Base-by-base conservation (phyloP, 2,797 vertebrate species). In the Cephalopachus bancanus region DNA sequence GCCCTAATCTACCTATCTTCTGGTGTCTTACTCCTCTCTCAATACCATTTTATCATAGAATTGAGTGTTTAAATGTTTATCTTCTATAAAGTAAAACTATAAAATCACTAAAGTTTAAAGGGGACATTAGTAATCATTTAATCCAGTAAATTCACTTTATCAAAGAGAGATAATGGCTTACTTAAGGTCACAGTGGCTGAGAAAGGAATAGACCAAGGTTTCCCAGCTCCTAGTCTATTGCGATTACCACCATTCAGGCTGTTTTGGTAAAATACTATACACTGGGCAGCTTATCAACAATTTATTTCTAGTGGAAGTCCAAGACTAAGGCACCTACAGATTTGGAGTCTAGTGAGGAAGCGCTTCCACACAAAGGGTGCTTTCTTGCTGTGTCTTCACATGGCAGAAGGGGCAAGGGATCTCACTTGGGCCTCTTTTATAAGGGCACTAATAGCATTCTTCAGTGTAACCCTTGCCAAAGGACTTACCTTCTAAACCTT, bases 51-150 rank as follows among this genome's bases (percentile, higher is more conserved):
- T 44, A 44, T 44, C 44, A 44, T 4, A 44, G 44, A 44, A 44
- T 15, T 49, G 49, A 75, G 28, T 64, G 1, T 20, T 30, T 37
- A 92, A 30, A 55, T 72, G 89, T 69, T 71, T 79, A 65, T 51
- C 85, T 93, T 64, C 37, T 60, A 28, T 72, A 44, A 20, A 71
- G 22, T 72, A 78, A 84, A 75, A 91, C 1, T 11, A 24, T 57
- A 74, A 93, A 92, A 89, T 26, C 12, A 72, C 57, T 60, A 87
- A 53, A 75, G 19, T 75, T 91, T 89, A 92, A 71, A 60, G 33
- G 26, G 7, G 22, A 79, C 16, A 62, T 95, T 69, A 59, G 14
- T 49, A 37, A 74, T 85, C 55, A 81, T 44, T 92, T 37, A 78
- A 71, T 30, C 24, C 44, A 86, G 28, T 2, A 28, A 28, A 10